These are phyloP conservation scores for Anguilla anguilla DNA, from an alignment of 2,797 vertebrate genomes.

Conservation along the genomic window DNA sequence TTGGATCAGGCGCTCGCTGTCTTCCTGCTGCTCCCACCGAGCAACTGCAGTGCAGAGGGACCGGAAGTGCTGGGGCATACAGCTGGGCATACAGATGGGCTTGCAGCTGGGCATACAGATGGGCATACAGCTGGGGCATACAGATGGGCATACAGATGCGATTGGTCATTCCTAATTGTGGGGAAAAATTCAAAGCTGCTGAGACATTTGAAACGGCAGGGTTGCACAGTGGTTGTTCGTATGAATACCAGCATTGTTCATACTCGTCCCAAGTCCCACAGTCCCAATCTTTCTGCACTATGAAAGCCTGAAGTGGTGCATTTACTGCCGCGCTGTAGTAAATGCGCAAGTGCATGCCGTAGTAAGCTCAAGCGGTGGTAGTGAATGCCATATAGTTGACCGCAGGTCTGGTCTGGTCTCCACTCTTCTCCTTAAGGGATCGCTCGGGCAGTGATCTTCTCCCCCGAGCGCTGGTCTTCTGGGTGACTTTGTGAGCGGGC, in stretches of 20 bases:
- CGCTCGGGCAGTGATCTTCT: not conserved
- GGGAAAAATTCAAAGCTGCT: not conserved
- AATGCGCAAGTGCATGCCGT: not conserved
- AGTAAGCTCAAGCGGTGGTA: not conserved
- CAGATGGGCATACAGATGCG: not conserved
- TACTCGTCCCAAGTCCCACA: not conserved
- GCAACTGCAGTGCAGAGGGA: too few species aligned
- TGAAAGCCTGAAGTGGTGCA: not conserved
- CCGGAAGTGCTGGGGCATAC: too few species aligned
- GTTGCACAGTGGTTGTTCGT: not conserved
- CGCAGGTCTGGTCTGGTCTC: constrained; percentile 20
- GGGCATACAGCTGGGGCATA: too few species aligned
- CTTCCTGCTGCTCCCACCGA: too few species aligned
- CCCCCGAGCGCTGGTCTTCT: not conserved
- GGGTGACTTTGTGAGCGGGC: not conserved
- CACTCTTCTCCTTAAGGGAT: not conserved
- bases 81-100: too few species aligned
- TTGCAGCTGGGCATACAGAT: too few species aligned
- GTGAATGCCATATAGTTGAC: not conserved
- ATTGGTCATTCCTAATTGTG: not conserved
- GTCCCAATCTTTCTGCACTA: not conserved
- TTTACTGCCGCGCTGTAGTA: not conserved
- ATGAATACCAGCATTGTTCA: not conserved
- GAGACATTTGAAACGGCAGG: not conserved
- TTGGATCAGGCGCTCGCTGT: too few species aligned